These are phyloP conservation scores for Xenentodon cancila DNA, from an alignment of 2,797 vertebrate genomes.

Conservation along the genomic window DNA sequence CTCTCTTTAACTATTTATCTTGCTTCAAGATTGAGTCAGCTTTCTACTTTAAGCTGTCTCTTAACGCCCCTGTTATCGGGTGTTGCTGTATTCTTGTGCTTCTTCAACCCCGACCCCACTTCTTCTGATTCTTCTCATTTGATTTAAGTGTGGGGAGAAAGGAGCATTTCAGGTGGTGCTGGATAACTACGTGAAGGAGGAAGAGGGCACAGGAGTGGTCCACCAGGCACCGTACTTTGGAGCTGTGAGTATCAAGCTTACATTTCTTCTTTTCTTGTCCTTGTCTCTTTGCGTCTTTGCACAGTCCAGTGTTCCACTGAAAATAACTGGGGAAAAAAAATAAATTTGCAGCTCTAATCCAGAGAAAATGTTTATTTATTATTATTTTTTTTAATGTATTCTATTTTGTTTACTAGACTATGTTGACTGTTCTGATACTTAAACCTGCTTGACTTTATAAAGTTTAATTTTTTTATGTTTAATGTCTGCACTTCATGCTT, in stretches of 20 bases:
- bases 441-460: no score
- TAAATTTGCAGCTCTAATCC: no score
- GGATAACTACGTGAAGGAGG: conserved; percentile 94
- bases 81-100: background rate
- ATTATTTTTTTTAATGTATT: no score
- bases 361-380: no score
- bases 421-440: no score
- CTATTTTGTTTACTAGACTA: no score
- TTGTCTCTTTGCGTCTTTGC: background rate
- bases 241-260: conserved; percentile 87
- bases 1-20: background rate
- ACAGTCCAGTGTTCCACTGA: background rate
- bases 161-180: conserved; percentile 92
- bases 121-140: conserved; percentile 25
- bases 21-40: background rate
- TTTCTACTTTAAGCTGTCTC: background rate
- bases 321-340: no score
- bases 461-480: no score
- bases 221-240: conserved; percentile 99
- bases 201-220: conserved; percentile 96
- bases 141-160: conserved; percentile 83
- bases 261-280: background rate
- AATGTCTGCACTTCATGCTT: no score
- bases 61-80: no score
- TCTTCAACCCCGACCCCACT: conserved; percentile 1